Conservation (phyloP, 2,888 invertebrate genomes). For the Chelonus formosanus region DNA sequence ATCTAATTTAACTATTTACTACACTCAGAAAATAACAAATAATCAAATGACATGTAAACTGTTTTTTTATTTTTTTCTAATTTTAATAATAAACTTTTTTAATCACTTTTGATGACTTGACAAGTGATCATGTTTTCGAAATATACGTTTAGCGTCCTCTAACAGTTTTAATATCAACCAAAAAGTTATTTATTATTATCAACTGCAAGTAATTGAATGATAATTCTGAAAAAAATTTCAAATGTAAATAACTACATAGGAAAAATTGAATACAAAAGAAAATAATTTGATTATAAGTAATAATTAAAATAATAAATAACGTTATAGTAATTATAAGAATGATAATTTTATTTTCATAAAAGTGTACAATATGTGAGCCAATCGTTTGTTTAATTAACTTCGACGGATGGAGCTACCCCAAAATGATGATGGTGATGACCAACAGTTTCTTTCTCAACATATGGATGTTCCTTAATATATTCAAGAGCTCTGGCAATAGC, state of each 20-base stretch:
- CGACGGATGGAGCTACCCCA: slow-evolving; percentile 3
- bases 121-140: not conserved
- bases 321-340: too few species aligned
- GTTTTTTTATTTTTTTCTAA: not conserved
- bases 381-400: slow-evolving; percentile 7
- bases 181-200: too few species aligned
- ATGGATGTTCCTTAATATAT: slow-evolving; percentile 43
- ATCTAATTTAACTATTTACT: slow-evolving; percentile 1
- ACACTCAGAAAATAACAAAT: too few species aligned
- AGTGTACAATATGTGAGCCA: too few species aligned
- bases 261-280: too few species aligned
- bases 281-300: too few species aligned
- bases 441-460: slow-evolving; percentile 21
- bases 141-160: not conserved
- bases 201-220: too few species aligned
- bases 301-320: too few species aligned
- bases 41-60: too few species aligned
- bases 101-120: not conserved
- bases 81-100: not conserved
- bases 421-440: not conserved
- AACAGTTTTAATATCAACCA: not conserved
- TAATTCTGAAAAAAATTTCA: too few species aligned
- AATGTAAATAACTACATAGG: too few species aligned
- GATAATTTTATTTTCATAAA: too few species aligned
- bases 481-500: slow-evolving; percentile 42